Conservation (phyloP, 2,888 invertebrate genomes). For the Tanypteryx hageni region DNA sequence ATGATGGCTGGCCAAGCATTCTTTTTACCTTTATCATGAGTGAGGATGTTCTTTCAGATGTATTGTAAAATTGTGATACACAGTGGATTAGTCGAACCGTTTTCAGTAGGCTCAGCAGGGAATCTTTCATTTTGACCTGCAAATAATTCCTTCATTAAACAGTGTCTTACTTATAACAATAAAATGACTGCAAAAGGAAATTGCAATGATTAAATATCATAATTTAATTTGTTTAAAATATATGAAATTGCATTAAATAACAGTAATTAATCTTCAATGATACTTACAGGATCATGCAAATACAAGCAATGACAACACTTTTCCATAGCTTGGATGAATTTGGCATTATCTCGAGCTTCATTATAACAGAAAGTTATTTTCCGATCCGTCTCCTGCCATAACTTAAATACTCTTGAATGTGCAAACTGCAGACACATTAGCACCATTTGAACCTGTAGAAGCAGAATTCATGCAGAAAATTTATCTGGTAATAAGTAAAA, state of each 20-base stretch:
- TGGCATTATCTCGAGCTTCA: slow-evolving; percentile 97
- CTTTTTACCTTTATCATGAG: slow-evolving; percentile 92
- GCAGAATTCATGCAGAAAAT: background rate
- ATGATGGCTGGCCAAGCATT: background rate
- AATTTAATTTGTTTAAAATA: background rate
- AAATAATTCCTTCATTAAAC: slow-evolving; percentile 68
- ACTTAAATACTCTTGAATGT: slow-evolving; percentile 86
- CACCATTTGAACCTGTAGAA: slow-evolving; percentile 83
- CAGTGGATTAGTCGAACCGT: slow-evolving; percentile 95
- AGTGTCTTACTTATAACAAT: background rate
- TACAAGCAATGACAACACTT: slow-evolving; percentile 96
- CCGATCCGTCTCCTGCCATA: slow-evolving; percentile 91
- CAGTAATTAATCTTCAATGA: too few relatives aligned
- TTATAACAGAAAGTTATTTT: slow-evolving; percentile 96
- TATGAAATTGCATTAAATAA: background rate
- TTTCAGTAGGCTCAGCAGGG: slow-evolving; percentile 91
- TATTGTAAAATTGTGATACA: slow-evolving; percentile 97
- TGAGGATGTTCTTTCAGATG: slow-evolving; percentile 96
- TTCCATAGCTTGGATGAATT: slow-evolving; percentile 95
- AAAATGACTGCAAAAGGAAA: background rate
- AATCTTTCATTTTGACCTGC: slow-evolving; percentile 91
- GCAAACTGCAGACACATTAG: slow-evolving; percentile 86
- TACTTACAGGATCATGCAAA: slow-evolving; percentile 90
- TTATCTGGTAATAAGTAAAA: background rate
- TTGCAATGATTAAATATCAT: background rate